Evolutionary conservation across 2,113 vertebrate genomes (phyloP), one percentile per base, ranked within the genome.

Genomic region (Oplegnathus fasciatus): DNA sequence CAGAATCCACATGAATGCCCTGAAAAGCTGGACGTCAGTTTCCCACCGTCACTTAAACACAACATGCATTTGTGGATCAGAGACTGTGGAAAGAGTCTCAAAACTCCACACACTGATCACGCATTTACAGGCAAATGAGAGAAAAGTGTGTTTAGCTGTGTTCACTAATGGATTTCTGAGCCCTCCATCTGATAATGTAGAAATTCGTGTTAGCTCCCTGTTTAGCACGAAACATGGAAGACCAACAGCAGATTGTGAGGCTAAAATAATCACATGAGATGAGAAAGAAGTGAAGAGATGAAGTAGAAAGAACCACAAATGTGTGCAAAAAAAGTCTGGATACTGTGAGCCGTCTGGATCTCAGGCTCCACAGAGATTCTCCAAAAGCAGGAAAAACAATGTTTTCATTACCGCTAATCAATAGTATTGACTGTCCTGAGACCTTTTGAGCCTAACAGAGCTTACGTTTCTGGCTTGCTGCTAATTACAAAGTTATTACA

Each of bases 401-500:
- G 68, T 85, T 91, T 91, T 88, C 54, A 89, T 90, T 88, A 86
- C 72, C 42, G 0, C 82, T 64, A 57, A 91, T 94, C 92, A 78
- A 90, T 92, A 84, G 0, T 70, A 93, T 89, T 58, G 92, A 90
- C 46, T 10, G 10, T 9, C 26, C 22, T 32, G 26, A 70, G 66
- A 60, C 18, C 57, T 55, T 75, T 22, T 71, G 30, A 81, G 66
- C 64, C 52, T n/a, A 55, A 58, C 78, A 72, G 71, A 46, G 83
- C 76, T 71, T 28, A 91, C 32, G 80, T 87, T 78, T 89, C 50
- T 70, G 72, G 26, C 64, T 78, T 61, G 68, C 60, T 89, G 68
- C 80, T 92, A 91, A 92, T 90, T 77, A 91, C 73, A 62, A 60
- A 73, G 81, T 72, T 75, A 86, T 86, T 69, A 79, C 60, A 84